A percentile compares a stretch with the other conserved stretches of the same genome.
phyloP scores from a whole-genome alignment of 2,113 vertebrate genomes.

The Aldabrachelys gigantea region DNA sequence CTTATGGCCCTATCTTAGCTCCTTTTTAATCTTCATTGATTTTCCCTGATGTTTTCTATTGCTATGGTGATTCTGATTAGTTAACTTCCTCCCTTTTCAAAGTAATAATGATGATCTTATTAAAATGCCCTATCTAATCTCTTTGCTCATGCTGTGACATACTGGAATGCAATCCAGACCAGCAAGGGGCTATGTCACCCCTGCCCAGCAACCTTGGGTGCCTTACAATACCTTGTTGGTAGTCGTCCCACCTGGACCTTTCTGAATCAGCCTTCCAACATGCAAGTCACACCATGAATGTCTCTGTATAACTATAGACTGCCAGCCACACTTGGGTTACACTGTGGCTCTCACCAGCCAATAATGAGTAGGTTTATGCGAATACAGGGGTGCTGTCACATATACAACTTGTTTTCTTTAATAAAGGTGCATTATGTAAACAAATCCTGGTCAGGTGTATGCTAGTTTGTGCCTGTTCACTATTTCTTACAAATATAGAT shows the following conservation, averaged over 20 bases:
- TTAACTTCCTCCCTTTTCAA: constrained; percentile 37
- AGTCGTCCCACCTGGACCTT: not conserved
- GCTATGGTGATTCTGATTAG: constrained; percentile 37
- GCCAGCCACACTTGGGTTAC: not conserved
- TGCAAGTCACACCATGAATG: not conserved
- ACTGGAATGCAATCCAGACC: not conserved
- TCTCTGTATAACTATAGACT: not conserved
- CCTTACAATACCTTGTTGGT: not conserved
- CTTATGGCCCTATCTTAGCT: not conserved
- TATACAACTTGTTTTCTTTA: not conserved
- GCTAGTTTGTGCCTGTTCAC: not conserved
- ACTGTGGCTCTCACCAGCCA: not conserved
- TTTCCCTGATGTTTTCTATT: constrained; percentile 34
- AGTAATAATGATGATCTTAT: constrained; percentile 47
- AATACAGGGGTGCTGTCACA: not conserved
- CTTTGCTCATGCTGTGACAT: not conserved
- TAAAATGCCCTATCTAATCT: constrained; percentile 29
- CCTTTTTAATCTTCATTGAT: constrained; percentile 45
- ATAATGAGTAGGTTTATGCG: not conserved
- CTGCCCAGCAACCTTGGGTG: not conserved
- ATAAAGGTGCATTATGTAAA: not conserved
- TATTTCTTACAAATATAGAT: not conserved
- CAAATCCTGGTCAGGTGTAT: not conserved
- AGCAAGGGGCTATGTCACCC: not conserved
- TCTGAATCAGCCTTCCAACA: not conserved